phyloP scores from a whole-genome alignment of 2,113 vertebrate species.

The Polypterus senegalus region DNA sequence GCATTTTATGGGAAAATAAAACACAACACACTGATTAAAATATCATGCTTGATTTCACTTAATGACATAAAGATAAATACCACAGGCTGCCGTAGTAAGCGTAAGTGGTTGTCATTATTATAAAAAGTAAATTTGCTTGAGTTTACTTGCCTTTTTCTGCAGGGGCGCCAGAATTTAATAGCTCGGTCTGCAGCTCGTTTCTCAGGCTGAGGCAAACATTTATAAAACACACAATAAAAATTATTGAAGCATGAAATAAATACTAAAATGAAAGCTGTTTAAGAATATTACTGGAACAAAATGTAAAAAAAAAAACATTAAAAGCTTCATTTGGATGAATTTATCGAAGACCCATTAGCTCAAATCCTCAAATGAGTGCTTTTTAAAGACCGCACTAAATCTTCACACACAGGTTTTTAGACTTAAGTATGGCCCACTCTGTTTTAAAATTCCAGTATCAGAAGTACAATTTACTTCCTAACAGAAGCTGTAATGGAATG shows the following conservation, averaged over 20 bases:
- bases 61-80: neutral
- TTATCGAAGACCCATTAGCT: neutral
- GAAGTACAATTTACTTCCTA: too few relatives aligned
- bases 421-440: too few relatives aligned
- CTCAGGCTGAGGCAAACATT: slow-evolving; percentile 28
- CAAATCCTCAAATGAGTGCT: neutral
- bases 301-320: neutral
- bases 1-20: neutral
- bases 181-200: slow-evolving; percentile 29
- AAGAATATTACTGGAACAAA: neutral
- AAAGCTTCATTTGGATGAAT: neutral
- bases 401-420: too few relatives aligned
- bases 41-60: neutral
- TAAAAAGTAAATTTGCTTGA: neutral
- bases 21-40: neutral
- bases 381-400: neutral
- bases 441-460: too few relatives aligned
- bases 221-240: neutral
- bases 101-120: too few relatives aligned
- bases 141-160: slow-evolving; percentile 19
- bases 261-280: neutral
- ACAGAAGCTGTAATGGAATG: too few relatives aligned
- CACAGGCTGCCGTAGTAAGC: too few relatives aligned
- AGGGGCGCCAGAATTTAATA: neutral
- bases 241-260: neutral